Conservation (phyloP, 2,888 invertebrate genomes). For the Drosophila limbata region DNA sequence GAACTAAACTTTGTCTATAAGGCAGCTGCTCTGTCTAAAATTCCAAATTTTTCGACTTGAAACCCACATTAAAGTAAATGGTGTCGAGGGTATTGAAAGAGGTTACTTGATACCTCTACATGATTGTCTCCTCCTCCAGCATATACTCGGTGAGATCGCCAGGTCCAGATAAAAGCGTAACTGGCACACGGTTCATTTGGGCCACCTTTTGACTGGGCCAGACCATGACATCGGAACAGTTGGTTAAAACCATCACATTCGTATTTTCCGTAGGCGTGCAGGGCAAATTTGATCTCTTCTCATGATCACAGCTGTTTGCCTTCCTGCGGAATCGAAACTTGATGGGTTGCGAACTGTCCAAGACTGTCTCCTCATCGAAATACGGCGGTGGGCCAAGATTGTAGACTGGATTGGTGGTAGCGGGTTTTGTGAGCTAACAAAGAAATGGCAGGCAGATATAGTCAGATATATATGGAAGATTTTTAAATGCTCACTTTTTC, state of each 20-base stretch:
- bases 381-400: constrained; percentile 35
- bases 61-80: not conserved
- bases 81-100: not conserved
- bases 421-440: constrained; percentile 58
- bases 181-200: constrained; percentile 71
- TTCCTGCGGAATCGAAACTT: constrained; percentile 66
- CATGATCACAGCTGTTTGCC: constrained; percentile 51
- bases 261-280: constrained; percentile 60
- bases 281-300: constrained; percentile 50
- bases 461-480: too few species aligned
- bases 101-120: constrained; percentile 37
- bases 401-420: constrained; percentile 51
- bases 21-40: not conserved
- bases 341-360: constrained; percentile 61
- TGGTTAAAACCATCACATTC: constrained; percentile 68
- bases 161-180: constrained; percentile 60
- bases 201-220: constrained; percentile 73
- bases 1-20: not conserved
- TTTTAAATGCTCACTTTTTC: constrained; percentile 68
- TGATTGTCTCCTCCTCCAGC: constrained; percentile 72
- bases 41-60: constrained; percentile 8
- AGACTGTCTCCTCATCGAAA: constrained; percentile 71
- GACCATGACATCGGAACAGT: constrained; percentile 66
- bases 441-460: too few species aligned
- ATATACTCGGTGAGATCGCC: constrained; percentile 72